Conservation (phyloP, 2,113 vertebrate genomes). For the Lophura nycthemera region DNA sequence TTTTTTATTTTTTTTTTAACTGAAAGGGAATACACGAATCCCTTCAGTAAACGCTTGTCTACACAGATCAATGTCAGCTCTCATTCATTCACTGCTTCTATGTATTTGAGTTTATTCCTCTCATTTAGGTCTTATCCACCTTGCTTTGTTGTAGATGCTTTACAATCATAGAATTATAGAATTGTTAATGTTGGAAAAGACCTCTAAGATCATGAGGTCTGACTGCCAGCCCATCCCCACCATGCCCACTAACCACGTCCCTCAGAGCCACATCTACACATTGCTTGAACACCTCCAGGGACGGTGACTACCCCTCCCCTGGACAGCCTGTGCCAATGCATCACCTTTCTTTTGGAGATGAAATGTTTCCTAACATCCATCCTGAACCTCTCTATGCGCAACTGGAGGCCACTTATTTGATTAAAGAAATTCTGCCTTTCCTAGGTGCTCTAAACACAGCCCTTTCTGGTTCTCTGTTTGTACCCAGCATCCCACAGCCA, state of each 20-base stretch:
- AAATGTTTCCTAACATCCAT: no score
- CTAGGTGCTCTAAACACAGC: fast-evolving
- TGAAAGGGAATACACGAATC: background rate
- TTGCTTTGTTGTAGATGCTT: background rate
- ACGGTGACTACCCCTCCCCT: no score
- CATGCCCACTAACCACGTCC: background rate
- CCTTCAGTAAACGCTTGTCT: background rate
- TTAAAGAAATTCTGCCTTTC: background rate
- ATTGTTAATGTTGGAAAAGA: background rate
- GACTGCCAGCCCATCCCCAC: background rate
- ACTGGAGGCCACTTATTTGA: no score
- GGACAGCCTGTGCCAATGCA: no score
- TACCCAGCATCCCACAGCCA: background rate
- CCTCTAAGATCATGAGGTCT: background rate
- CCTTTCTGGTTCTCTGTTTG: background rate
- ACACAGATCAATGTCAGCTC: background rate
- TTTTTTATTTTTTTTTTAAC: background rate
- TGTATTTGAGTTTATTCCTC: background rate
- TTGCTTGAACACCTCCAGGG: no score
- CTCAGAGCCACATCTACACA: no score
- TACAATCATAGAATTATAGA: background rate
- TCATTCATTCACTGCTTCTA: background rate
- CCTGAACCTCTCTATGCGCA: no score
- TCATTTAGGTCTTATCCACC: background rate
- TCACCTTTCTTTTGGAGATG: no score